Conservation (phyloP, 2,113 vertebrate genomes). For the Telmatochromis sp. region DNA sequence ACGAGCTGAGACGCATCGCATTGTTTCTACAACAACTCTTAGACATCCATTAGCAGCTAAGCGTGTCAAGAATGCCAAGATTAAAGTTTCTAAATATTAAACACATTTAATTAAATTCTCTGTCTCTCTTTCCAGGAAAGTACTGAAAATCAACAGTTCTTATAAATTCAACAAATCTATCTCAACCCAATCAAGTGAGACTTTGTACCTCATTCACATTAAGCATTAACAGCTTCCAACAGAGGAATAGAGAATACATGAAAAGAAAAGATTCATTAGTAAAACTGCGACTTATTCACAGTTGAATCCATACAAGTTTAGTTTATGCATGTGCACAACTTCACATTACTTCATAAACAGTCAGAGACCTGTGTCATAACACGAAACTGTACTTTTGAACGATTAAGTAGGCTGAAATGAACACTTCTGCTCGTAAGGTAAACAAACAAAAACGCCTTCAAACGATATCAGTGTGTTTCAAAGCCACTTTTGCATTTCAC, state of each 20-base stretch:
- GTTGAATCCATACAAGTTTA: background rate
- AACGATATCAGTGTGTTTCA: background rate
- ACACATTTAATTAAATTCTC: background rate
- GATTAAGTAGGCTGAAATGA: background rate
- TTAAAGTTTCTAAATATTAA: background rate
- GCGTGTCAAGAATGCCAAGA: background rate
- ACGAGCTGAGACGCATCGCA: background rate
- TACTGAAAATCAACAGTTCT: background rate
- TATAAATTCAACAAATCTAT: background rate
- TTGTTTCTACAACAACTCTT: background rate
- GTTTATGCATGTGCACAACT: background rate
- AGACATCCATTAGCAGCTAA: background rate
- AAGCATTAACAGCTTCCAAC: background rate
- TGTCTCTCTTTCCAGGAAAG: background rate
- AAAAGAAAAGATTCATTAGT: background rate
- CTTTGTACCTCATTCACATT: background rate
- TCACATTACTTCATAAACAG: background rate
- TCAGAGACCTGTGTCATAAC: background rate
- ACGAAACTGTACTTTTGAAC: background rate
- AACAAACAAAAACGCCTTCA: background rate
- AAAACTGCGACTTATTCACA: background rate
- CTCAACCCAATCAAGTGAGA: background rate
- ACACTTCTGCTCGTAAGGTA: background rate
- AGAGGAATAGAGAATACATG: background rate
- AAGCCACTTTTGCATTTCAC: background rate